Evolutionary conservation across 2,113 vertebrate species (phyloP).

Genomic region (Rutilus rutilus): DNA sequence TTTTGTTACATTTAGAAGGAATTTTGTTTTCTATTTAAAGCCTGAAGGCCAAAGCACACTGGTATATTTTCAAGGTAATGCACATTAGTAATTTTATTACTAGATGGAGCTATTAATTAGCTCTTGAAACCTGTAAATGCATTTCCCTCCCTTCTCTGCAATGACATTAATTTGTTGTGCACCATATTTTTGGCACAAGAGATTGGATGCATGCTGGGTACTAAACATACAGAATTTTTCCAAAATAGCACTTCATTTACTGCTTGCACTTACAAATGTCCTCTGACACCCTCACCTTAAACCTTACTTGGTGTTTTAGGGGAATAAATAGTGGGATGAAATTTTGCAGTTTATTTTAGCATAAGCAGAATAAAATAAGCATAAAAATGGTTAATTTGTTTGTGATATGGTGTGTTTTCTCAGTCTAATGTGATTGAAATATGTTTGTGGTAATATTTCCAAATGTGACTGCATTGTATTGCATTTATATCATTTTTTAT

Average conservation of each 20-base stretch:
- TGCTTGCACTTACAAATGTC: not conserved
- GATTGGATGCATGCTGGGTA: not conserved
- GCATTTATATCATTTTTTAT: not conserved
- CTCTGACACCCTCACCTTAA: not conserved
- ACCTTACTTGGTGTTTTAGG: not conserved
- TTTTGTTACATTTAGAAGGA: not conserved
- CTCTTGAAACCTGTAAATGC: not conserved
- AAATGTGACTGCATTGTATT: no score
- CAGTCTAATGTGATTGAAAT: no score
- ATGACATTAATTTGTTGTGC: not conserved
- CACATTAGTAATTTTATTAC: not conserved
- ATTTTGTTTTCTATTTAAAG: not conserved
- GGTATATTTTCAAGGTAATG: not conserved
- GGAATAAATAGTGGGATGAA: not conserved
- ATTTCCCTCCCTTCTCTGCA: not conserved
- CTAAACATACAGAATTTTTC: not conserved
- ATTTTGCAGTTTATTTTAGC: not conserved
- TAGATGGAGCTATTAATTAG: slow-evolving; percentile 1
- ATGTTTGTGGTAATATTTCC: no score
- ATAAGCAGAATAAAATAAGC: not conserved
- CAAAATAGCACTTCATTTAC: not conserved
- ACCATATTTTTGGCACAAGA: not conserved
- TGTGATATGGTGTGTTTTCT: no score
- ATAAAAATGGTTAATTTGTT: not conserved
- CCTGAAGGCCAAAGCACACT: not conserved